phyloP scores from a whole-genome alignment of 2,113 vertebrate genomes.

The Periophthalmodon schlosseri region DNA sequence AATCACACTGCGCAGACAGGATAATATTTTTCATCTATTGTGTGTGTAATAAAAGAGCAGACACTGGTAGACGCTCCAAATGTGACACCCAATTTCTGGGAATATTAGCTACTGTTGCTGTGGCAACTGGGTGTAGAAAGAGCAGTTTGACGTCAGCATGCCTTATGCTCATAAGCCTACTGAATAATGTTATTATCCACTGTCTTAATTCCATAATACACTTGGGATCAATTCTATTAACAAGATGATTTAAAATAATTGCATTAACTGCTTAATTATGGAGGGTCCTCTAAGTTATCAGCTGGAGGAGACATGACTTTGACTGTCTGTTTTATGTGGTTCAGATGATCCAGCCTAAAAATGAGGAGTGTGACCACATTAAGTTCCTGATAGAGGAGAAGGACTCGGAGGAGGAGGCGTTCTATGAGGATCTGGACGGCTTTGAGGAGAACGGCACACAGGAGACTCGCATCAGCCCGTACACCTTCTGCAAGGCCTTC shows the following conservation, averaged over 20 bases:
- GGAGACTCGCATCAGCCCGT: constrained; percentile 95
- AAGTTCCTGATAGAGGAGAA: constrained; percentile 99
- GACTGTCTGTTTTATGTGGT: not conserved
- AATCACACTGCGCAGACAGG: constrained; percentile 50
- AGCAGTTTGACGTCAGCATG: constrained; percentile 66
- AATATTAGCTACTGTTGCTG: constrained; percentile 77
- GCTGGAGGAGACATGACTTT: not conserved
- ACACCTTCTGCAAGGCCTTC: constrained; percentile 98
- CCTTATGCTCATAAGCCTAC: constrained; percentile 65
- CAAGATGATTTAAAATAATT: constrained; percentile 3
- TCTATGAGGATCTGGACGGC: constrained; percentile 94
- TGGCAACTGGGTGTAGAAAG: constrained; percentile 73
- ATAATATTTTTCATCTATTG: constrained; percentile 54
- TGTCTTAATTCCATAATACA: constrained; percentile 26
- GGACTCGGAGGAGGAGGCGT: constrained; percentile 94
- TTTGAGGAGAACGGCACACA: constrained; percentile 97
- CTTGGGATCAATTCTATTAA: constrained; percentile 16
- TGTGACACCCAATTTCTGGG: constrained; percentile 78
- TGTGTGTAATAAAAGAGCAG: constrained; percentile 66
- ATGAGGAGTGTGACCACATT: constrained; percentile 95
- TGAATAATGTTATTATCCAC: constrained; percentile 59
- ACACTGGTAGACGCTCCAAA: constrained; percentile 74
- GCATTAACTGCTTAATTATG: constrained; percentile 1
- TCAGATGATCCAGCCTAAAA: constrained; percentile 96
- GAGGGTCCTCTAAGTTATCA: not conserved